Evolutionary conservation across 2,888 invertebrate genomes (phyloP).

Genomic region (Bugulina stolonifera): DNA sequence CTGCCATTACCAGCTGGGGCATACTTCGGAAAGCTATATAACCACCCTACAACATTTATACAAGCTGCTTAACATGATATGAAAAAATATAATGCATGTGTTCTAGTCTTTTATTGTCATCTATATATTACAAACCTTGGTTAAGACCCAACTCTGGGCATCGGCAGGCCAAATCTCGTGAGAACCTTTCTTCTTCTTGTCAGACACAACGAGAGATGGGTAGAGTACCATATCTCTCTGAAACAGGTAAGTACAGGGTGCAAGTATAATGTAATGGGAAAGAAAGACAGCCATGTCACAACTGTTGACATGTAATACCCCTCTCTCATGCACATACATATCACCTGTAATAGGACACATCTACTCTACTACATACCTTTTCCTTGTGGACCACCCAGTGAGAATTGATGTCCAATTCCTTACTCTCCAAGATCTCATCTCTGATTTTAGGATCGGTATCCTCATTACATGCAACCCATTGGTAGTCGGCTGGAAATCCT

Average conservation of each 20-base stretch:
- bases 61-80: no score
- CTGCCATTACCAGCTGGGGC: slow-evolving; percentile 45
- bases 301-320: no score
- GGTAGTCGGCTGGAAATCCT: slow-evolving; percentile 36
- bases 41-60: slow-evolving; percentile 39
- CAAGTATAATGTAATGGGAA: no score
- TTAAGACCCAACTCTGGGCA: slow-evolving; percentile 44
- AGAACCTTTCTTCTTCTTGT: slow-evolving; percentile 34
- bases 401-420: slow-evolving; percentile 36
- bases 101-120: no score
- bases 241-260: neutral
- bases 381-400: slow-evolving; percentile 41
- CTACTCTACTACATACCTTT: slow-evolving; percentile 27
- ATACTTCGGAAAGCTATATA: slow-evolving; percentile 45
- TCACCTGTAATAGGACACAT: no score
- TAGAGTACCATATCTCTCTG: slow-evolving; percentile 15
- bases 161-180: slow-evolving; percentile 39
- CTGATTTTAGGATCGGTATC: slow-evolving; percentile 29
- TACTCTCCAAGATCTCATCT: slow-evolving; percentile 32
- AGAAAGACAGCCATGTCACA: no score
- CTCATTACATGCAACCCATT: slow-evolving; percentile 30
- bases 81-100: no score
- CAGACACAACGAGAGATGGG: slow-evolving; percentile 18
- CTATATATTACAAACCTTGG: no score
- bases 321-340: no score